Evolutionary conservation across 1,140 invertebrate genomes (phyloP), one percentile per base, ranked within the genome.

Genomic region (Scaptomyza hsui): DNA sequence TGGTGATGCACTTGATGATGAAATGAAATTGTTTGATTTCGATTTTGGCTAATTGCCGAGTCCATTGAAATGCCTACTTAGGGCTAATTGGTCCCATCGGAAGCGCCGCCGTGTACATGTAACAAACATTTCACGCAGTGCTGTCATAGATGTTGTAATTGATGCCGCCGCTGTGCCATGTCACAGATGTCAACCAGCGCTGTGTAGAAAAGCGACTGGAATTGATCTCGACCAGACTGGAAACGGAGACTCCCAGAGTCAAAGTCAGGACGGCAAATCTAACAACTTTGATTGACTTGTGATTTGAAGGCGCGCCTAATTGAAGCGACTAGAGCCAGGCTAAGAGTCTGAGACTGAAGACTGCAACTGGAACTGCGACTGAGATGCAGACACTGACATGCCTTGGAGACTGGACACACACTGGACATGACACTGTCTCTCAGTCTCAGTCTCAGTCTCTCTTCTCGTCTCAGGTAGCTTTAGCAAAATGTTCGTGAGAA

Each of bases 61-160:
- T 86, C 81, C 77, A 86, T 81, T 85, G 82, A 77, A 86, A 85
- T 85, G 81, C 81, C 81, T 81, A 81, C 81, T 81, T 85, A 86
- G 77, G 77, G 69, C 81, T 85, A 85, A 85, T 85, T 85, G 81
- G 81, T 85, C 81, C 77, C 81, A 78, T 86, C 77, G 81, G 81
- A 86, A 85, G 81, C 81, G 81, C 81, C 81, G 81, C 73, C 75
- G 72, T 81, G 73, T 29, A 88, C 79, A 85, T 85, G 77, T 86
- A 29, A 85, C 81, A 86, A 85, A 85, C 81, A 88, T 85, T 85
- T 85, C 81, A 85, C 81, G 81, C 81, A 86, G 81, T 81, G 81
- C 81, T 86, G 81, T 85, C 81, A 86, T 85, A 79, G 82, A 86
- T 86, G 81, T 81, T 88, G 81, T 85, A 85, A 85, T 86, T 85